Evolutionary conservation across 2,888 invertebrate species (phyloP), one percentile per base, ranked within the genome.

Genomic region (Brachypalpus laphriformis): DNA sequence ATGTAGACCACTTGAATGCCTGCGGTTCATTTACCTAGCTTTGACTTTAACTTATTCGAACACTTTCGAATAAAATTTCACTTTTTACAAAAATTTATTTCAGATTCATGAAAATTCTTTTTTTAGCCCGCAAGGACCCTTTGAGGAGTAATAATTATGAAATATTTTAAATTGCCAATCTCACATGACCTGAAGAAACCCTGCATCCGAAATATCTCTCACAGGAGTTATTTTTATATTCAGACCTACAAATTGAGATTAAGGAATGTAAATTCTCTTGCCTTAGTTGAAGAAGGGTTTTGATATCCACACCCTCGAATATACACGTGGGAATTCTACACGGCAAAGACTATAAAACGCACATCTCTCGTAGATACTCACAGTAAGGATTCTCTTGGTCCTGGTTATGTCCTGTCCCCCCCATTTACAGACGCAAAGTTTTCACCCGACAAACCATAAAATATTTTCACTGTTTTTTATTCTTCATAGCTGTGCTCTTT

Each of bases 81-180:
- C 47, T 51, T 65, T 65, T 16, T 47, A 11, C 20, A n/a, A 34
- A 63, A 63, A 63, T 47, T n/a, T 61, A 42, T 49, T 20, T 8
- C 22, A 65, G 49, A 65, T 65, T 65, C 47, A 22, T 34, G 34
- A 1, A 14, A 22, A 49, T 49, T 34, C 34, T 34, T 9, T 65
- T 16, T 14, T 18, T 20, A 14, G 4, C 16, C 70, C 20, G 14
- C 42, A 59, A 59, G 61, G 20, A 37, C 59, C 28, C 71, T 61
- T 37, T 28, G 37, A 47, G 65, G 63, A 75, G 57, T 57, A 66
- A 75, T 66, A 75, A 75, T 75, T 65, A 75, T 75, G 75, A 76
- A 66, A 76, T 76, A 76, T 66, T 76, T 76, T 59, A 76, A 66
- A 76, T 76, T 66, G 42, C 49, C 57, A 57, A 76, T 66, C 75